Base-by-base conservation (phyloP, 2,113 vertebrate species). In the Thomomys bottae region DNA sequence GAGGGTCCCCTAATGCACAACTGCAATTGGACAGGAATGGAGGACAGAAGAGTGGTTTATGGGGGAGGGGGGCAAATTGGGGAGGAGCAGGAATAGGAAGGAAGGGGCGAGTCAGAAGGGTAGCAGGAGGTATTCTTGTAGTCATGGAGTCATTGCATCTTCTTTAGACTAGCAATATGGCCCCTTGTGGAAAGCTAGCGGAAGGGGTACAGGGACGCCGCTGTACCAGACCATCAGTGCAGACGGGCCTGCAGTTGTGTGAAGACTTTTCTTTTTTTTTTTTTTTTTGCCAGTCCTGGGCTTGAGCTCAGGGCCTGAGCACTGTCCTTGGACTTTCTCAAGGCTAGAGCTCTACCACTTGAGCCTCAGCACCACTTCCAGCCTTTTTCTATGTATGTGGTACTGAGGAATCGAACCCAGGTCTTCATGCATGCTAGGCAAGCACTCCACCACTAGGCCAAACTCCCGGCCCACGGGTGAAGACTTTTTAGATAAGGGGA, bases 11-110 rank as follows among this genome's bases (percentile, higher is more conserved):
- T 1, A 20, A n/a, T 23, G 2, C 8, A 28, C 32, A 18, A 7
- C 7, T 40, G 38, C 20, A 18, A 14, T 2, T 8, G 45, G 6
- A 5, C 3, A 24, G 75, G 15, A 8, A 1, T 11, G 49, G 23
- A 30, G 40, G 18, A 2, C 7, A 8, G 12, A 11, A 42, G 1
- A 1, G 30, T 17, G 0, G 12, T 12, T 67, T 42, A 34, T 0
- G 1, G 64, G 67, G n/a, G 28, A 15, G 4, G 14, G 30, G 34
- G 49, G 14, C 49, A 54, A 12, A 24, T 1, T 2, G 68, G 67
- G 34, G 30, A 11, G 4, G 15, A 34, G 34, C 28, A 6, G 34
- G 12, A 11, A 15, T 1, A 0, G 17, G 30, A 3, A 5, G 0
- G 1, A 5, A 1, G 45, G 18, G 34, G 10, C n/a, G 8, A 57